These are phyloP conservation scores for Drosophila neonasuta DNA, from an alignment of 2,888 invertebrate genomes.

Conservation along the genomic window DNA sequence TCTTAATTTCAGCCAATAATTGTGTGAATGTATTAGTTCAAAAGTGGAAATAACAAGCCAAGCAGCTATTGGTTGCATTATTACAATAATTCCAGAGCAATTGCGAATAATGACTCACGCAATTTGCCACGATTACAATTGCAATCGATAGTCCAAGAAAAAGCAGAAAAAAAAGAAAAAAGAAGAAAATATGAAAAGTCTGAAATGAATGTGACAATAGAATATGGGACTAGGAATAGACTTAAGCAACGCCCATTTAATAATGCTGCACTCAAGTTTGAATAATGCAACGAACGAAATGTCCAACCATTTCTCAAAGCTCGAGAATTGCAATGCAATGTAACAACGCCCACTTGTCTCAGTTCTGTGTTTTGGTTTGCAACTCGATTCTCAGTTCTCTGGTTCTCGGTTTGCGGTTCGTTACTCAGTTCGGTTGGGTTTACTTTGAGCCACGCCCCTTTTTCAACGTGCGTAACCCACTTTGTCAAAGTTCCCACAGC, in stretches of 20 bases:
- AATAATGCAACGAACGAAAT: conserved; percentile 13
- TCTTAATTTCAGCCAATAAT: not conserved
- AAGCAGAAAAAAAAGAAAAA: not conserved
- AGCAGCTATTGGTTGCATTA: conserved; percentile 3
- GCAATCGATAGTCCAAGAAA: not conserved
- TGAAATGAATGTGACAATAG: not conserved
- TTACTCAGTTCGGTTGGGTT: not conserved
- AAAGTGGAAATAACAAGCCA: not conserved
- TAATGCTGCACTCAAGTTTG: conserved; percentile 8
- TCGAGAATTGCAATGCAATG: conserved; percentile 6
- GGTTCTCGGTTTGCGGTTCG: conserved; percentile 1
- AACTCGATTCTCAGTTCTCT: not conserved
- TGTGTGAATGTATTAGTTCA: not conserved
- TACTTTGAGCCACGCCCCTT: conserved; percentile 11
- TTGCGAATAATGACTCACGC: conserved; percentile 2
- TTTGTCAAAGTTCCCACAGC: conserved; percentile 43
- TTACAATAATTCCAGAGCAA: not conserved
- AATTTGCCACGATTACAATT: not conserved
- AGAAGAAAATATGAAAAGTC: not conserved
- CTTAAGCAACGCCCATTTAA: conserved; percentile 13
- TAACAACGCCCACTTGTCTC: conserved; percentile 6
- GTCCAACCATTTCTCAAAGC: conserved; percentile 6
- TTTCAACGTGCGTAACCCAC: conserved; percentile 19
- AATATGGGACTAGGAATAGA: not conserved
- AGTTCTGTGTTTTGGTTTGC: not conserved